Evolutionary conservation across 2,888 invertebrate species (phyloP).

Genomic region (Cantharis rustica): DNA sequence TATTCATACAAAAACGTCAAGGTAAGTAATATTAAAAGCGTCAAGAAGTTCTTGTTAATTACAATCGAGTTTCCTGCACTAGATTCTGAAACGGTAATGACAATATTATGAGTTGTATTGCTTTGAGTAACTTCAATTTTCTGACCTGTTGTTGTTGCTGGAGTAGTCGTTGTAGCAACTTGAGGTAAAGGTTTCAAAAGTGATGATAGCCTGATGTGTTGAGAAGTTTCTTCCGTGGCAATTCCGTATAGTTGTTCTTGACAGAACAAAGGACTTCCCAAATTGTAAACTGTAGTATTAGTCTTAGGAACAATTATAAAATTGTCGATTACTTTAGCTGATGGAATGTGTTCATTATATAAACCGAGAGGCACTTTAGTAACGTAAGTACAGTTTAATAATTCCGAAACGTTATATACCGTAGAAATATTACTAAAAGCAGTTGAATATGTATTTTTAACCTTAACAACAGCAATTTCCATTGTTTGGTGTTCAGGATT

Average conservation of each 20-base stretch:
- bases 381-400: conserved; percentile 24
- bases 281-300: conserved; percentile 13
- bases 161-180: neutral
- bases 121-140: neutral
- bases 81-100: conserved; percentile 5
- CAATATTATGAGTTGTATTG: neutral
- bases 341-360: conserved; percentile 5
- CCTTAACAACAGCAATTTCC: conserved; percentile 6
- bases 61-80: neutral
- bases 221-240: neutral
- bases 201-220: neutral
- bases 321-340: conserved; percentile 2
- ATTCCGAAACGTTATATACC: neutral
- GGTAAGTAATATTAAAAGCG: neutral
- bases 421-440: neutral
- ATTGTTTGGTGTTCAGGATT: neutral
- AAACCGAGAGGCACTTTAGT: conserved; percentile 6
- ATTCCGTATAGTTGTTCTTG: neutral
- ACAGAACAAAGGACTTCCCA: conserved; percentile 32
- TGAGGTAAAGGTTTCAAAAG: neutral
- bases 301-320: conserved; percentile 8
- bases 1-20: neutral
- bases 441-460: neutral
- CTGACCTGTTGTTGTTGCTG: neutral
- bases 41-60: neutral